Conservation (phyloP, 2,888 invertebrate species). For the Philereme transversata region DNA sequence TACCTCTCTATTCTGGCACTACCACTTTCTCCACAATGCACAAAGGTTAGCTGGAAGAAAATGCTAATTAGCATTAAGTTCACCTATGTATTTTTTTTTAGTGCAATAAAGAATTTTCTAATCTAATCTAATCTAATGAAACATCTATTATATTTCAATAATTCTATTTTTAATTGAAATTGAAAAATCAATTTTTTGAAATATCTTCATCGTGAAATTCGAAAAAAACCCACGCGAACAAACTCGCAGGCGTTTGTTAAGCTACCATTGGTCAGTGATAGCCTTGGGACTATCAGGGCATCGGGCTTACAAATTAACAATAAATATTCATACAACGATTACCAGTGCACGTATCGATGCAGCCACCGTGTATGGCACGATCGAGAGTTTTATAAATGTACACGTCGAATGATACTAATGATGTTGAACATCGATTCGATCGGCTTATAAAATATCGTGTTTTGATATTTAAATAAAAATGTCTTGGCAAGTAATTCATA, state of each 20-base stretch:
- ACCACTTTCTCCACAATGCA: too few relatives aligned
- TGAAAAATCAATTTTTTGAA: too few relatives aligned
- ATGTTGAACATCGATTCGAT: slow-evolving; percentile 35
- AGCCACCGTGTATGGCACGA: slow-evolving; percentile 50
- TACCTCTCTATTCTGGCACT: too few relatives aligned
- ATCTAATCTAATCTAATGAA: too few relatives aligned
- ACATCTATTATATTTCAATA: too few relatives aligned
- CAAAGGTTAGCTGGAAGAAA: too few relatives aligned
- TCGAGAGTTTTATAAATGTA: slow-evolving; percentile 50
- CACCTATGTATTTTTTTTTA: too few relatives aligned
- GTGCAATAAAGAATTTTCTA: too few relatives aligned
- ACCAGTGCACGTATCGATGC: slow-evolving; percentile 45
- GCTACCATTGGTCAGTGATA: slow-evolving; percentile 3
- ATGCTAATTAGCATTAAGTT: too few relatives aligned
- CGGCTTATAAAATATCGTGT: slow-evolving; percentile 16
- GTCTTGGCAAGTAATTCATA: too few relatives aligned
- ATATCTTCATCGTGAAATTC: too few relatives aligned
- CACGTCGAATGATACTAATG: slow-evolving; percentile 43
- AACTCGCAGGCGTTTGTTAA: slow-evolving; percentile 1
- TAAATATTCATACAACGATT: slow-evolving; percentile 76
- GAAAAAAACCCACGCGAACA: background rate
- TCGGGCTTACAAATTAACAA: slow-evolving; percentile 71
- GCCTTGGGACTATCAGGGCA: slow-evolving; percentile 21
- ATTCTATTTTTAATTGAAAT: too few relatives aligned
- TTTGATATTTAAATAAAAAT: background rate